Evolutionary conservation across 1,140 invertebrate species (phyloP).

Genomic region (Nasonia giraulti): DNA sequence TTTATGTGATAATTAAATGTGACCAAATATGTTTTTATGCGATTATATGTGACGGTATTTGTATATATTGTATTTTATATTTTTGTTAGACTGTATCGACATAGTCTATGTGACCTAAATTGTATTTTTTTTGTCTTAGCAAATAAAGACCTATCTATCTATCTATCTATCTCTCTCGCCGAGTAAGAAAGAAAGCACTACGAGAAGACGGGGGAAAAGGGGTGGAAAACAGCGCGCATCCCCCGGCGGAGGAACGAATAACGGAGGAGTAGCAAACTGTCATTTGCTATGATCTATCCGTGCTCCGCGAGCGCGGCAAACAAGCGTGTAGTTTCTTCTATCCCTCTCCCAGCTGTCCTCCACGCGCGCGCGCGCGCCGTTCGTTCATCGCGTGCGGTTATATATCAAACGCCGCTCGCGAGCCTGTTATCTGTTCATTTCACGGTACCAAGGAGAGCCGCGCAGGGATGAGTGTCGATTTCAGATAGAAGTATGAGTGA

Average conservation of each 20-base stretch:
- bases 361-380: not conserved
- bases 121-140: too few species aligned
- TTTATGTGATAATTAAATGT: too few species aligned
- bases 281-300: constrained; percentile 49
- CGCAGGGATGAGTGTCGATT: constrained; percentile 6
- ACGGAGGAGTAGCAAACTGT: constrained; percentile 42
- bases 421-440: constrained; percentile 25
- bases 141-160: too few species aligned
- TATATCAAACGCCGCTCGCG: not conserved
- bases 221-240: not conserved
- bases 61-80: too few species aligned
- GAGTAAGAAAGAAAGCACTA: not conserved
- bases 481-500: not conserved
- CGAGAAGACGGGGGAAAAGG: too few species aligned
- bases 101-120: too few species aligned
- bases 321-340: not conserved
- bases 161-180: too few species aligned
- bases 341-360: not conserved
- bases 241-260: constrained; percentile 21
- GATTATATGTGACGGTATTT: too few species aligned
- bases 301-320: not conserved
- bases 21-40: too few species aligned
- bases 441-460: not conserved
- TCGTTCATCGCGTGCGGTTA: not conserved
- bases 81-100: too few species aligned